A percentile compares a stretch with the other conserved stretches of the same genome.
Conservation (phyloP, 2,888 invertebrate genomes). For the Beris morrisii region DNA sequence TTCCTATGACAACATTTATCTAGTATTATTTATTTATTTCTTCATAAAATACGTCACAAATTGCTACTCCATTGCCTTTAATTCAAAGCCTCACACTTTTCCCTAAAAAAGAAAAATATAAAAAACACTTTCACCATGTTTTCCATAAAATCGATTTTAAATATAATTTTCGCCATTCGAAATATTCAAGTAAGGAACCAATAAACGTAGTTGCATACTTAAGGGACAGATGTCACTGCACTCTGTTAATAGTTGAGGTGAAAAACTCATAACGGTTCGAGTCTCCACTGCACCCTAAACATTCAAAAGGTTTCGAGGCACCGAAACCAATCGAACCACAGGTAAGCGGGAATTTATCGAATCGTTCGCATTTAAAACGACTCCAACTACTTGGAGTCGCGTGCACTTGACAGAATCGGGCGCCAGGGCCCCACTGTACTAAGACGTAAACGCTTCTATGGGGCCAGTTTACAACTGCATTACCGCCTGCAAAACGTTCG, state of each 20-base stretch:
- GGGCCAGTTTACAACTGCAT: conserved; percentile 36
- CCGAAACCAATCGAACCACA: neutral
- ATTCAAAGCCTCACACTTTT: too few relatives aligned
- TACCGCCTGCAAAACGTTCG: conserved; percentile 33
- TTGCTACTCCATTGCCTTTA: too few relatives aligned
- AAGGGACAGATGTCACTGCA: conserved; percentile 34
- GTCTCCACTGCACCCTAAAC: conserved; percentile 17
- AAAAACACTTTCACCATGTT: too few relatives aligned
- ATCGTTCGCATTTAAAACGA: neutral
- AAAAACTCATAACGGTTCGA: conserved; percentile 29
- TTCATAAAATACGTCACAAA: too few relatives aligned
- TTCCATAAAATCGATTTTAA: too few relatives aligned
- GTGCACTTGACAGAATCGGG: conserved; percentile 7
- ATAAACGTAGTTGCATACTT: conserved; percentile 16
- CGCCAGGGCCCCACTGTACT: conserved; percentile 12
- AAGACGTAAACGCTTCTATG: conserved; percentile 31
- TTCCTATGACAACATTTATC: too few relatives aligned
- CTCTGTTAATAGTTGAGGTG: conserved; percentile 2
- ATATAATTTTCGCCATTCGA: neutral
- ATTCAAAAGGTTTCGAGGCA: neutral
- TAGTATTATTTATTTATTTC: too few relatives aligned
- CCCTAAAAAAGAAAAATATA: too few relatives aligned
- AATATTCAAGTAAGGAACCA: conserved; percentile 12
- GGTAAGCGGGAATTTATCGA: neutral
- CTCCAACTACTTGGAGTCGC: neutral